Conservation (phyloP, 2,797 vertebrate genomes). For the Phalloptychus januarius region DNA sequence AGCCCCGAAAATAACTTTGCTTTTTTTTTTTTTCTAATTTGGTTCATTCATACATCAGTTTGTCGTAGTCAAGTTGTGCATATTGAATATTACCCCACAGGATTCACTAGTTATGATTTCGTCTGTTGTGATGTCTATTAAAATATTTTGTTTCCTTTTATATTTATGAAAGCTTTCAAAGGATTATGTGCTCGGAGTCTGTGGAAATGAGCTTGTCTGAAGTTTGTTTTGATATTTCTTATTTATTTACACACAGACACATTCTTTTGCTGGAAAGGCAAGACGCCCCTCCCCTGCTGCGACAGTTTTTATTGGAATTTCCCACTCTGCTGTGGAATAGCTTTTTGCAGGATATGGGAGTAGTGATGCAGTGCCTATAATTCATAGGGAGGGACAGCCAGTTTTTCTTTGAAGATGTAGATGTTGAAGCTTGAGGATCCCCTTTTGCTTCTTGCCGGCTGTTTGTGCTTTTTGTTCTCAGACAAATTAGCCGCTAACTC, state of each 20-base stretch:
- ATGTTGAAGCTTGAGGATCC: conserved; percentile 14
- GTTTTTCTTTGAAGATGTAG: conserved; percentile 54
- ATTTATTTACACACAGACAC: conserved; percentile 15
- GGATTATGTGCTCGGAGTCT: conserved; percentile 47
- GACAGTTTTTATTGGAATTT: conserved; percentile 69
- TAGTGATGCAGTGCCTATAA: conserved; percentile 50
- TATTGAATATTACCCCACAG: not conserved
- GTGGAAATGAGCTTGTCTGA: conserved; percentile 39
- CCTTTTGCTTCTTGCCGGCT: conserved; percentile 22
- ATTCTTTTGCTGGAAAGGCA: conserved; percentile 39
- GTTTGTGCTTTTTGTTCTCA: conserved; percentile 41
- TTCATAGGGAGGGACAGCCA: conserved; percentile 51
- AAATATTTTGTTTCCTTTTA: conserved; percentile 43
- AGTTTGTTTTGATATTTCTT: conserved; percentile 56
- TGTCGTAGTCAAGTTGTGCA: conserved; percentile 5
- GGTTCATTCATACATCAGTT: conserved; percentile 53
- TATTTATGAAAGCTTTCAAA: conserved; percentile 65
- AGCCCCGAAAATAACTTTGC: conserved; percentile 65
- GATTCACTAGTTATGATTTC: conserved; percentile 52
- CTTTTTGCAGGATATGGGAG: conserved; percentile 58
- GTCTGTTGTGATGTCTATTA: conserved; percentile 54
- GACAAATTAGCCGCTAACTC: conserved; percentile 36
- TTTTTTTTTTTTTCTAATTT: conserved; percentile 34
- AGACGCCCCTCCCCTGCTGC: conserved; percentile 64
- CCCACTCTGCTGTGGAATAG: conserved; percentile 63